A percentile compares a stretch with the other conserved stretches of the same genome.
Evolutionary conservation across 1,140 invertebrate genomes (phyloP).

Genomic region (Agrilus planipennis): DNA sequence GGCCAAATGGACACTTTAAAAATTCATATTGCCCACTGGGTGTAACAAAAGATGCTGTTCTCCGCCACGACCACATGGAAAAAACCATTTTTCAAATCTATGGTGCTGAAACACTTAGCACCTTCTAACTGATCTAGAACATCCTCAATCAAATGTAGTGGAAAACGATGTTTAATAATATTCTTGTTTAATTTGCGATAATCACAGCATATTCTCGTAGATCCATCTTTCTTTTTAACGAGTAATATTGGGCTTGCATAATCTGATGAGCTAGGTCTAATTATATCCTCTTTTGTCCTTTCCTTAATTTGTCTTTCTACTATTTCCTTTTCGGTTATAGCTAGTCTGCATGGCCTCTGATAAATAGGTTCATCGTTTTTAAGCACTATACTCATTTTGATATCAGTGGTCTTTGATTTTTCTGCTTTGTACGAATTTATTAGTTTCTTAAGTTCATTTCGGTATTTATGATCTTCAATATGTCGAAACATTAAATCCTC

Average conservation of each 20-base stretch:
- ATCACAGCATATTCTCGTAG: constrained; percentile 13
- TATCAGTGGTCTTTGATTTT: too few relatives aligned
- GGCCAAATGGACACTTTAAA: constrained; percentile 5
- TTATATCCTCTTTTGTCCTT: constrained; percentile 23
- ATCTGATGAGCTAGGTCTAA: constrained; percentile 22
- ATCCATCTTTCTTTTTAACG: constrained; percentile 15
- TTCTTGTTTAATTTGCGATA: constrained; percentile 20
- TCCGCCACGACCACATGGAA: constrained; percentile 12
- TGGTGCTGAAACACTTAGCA: constrained; percentile 10
- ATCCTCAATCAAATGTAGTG: constrained; percentile 17
- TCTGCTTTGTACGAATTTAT: constrained; percentile 9
- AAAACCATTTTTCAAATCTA: constrained; percentile 14
- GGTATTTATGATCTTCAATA: not conserved
- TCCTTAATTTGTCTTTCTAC: constrained; percentile 23
- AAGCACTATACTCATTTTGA: constrained; percentile 14
- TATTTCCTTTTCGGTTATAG: constrained; percentile 16
- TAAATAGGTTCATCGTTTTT: constrained; percentile 21
- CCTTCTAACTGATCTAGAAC: constrained; percentile 12
- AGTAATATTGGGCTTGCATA: constrained; percentile 35
- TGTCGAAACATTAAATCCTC: not conserved
- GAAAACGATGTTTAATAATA: constrained; percentile 16
- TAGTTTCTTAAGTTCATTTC: constrained; percentile 9
- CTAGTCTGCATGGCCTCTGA: constrained; percentile 23
- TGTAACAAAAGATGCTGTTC: constrained; percentile 7
- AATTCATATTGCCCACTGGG: constrained; percentile 6